phyloP scores from a whole-genome alignment of 1,140 invertebrate genomes.

The Lordiphosa mommai region DNA sequence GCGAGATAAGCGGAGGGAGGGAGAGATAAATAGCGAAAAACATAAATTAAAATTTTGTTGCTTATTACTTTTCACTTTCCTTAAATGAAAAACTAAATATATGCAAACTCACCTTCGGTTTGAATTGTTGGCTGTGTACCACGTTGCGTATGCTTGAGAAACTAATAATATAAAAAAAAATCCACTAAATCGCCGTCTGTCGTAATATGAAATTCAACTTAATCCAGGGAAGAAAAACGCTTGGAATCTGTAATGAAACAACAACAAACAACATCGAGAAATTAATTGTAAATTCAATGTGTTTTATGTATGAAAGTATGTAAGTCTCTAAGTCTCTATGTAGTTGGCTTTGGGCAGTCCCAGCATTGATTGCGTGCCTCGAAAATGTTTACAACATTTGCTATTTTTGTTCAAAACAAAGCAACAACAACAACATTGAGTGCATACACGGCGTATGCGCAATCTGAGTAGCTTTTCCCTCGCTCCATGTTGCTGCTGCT shows the following conservation, averaged over 20 bases:
- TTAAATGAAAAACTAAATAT: constrained; percentile 18
- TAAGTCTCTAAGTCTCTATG: constrained; percentile 1
- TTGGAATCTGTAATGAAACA: constrained; percentile 58
- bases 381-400: constrained; percentile 57
- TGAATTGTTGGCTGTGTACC: constrained; percentile 17
- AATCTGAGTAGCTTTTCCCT: constrained; percentile 25
- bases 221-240: constrained; percentile 44
- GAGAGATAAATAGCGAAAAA: background rate
- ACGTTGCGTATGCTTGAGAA: constrained; percentile 57
- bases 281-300: constrained; percentile 57
- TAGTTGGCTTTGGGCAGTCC: constrained; percentile 1
- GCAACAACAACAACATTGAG: constrained; percentile 3
- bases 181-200: constrained; percentile 22
- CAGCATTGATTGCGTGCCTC: constrained; percentile 29
- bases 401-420: constrained; percentile 52
- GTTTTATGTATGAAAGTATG: constrained; percentile 26
- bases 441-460: constrained; percentile 48
- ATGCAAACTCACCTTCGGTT: constrained; percentile 43
- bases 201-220: constrained; percentile 54
- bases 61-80: constrained; percentile 19
- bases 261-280: constrained; percentile 25
- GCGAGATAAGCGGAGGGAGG: constrained; percentile 2
- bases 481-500: constrained; percentile 6
- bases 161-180: constrained; percentile 3
- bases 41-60: too few relatives aligned